These are phyloP conservation scores for Aplysia californica DNA, from an alignment of 1,140 invertebrate genomes.

Conservation along the genomic window DNA sequence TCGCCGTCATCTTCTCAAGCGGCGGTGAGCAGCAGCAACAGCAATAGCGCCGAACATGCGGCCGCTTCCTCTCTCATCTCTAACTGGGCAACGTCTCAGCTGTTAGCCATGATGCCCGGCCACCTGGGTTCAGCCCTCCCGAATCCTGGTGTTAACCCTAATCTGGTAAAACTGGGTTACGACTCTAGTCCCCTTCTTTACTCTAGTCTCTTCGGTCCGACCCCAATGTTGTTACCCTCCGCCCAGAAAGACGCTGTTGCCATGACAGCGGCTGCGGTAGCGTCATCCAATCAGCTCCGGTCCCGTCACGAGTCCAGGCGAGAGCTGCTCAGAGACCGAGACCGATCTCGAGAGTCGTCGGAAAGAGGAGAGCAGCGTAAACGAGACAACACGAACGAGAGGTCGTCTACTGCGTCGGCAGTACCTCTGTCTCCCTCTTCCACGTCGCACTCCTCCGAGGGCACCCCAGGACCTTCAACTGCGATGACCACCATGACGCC, in stretches of 20 bases:
- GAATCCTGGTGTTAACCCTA: not conserved
- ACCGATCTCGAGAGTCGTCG: too few relatives aligned
- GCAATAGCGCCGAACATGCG: too few relatives aligned
- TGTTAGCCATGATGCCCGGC: slow-evolving; percentile 14
- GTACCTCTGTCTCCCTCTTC: not conserved
- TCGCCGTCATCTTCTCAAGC: too few relatives aligned
- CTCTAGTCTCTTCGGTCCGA: slow-evolving; percentile 27
- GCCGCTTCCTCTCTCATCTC: too few relatives aligned
- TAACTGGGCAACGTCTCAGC: slow-evolving; percentile 7
- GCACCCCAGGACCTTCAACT: slow-evolving; percentile 4
- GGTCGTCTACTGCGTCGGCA: not conserved
- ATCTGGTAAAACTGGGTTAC: not conserved
- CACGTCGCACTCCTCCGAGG: slow-evolving; percentile 15
- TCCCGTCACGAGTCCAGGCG: slow-evolving; percentile 13
- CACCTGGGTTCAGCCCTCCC: not conserved
- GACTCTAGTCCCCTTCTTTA: slow-evolving; percentile 25
- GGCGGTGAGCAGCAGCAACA: too few relatives aligned
- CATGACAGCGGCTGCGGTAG: too few relatives aligned
- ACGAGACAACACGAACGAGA: not conserved
- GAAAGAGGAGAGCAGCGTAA: not conserved
- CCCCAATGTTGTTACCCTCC: not conserved
- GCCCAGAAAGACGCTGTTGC: slow-evolving; percentile 3
- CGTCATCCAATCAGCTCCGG: not conserved
- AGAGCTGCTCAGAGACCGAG: slow-evolving; percentile 2
- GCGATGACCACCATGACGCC: not conserved